Evolutionary conservation across 2,888 invertebrate genomes (phyloP), one percentile per base, ranked within the genome.

Genomic region (Listrodromus nycthemerus): DNA sequence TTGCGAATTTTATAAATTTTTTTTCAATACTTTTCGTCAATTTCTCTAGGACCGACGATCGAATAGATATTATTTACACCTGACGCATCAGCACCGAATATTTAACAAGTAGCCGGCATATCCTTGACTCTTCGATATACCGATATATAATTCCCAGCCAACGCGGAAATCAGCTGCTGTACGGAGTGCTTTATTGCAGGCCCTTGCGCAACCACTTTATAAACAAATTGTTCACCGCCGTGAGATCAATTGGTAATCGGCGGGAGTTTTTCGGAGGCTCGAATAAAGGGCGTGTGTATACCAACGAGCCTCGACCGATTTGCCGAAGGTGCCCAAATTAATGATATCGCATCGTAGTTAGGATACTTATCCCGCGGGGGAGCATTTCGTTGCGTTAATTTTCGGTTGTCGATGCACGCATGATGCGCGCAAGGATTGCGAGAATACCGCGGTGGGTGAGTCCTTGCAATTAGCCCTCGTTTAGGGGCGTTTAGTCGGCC

Each of bases 381-480:
- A 52, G n/a, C 63, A 74, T 82, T 85, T 83, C 80, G 88, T 85
- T 82, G 83, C 87, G 85, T 83, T 85, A 85, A 89, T 89, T 89
- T 89, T 86, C 84, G 84, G 81, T 85, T 85, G 85, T 87, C 84
- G 77, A 52, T 66, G 58, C 75, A 45, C 65, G 63, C 30, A 73
- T 69, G 70, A 73, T 73, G 70, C 71, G 41, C 52, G 30, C 73
- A 61, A 33, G 70, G 70, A 66, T 67, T 55, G 41, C 50, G 67
- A 48, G 75, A 82, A 76, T 82, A 71, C 74, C 66, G 67, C 67
- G 82, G 82, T 82, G 84, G 86, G 82, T 84, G 82, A 86, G 84
- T 75, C 80, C 82, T 87, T 90, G 87, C 91, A 93, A 93, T 93
- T 93, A 93, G 91, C 87, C 90, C 92, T 92, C 92, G 91, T 93